Percentiles rank a stretch among this genome's conserved stretches.
phyloP scores from a whole-genome alignment of 1,140 invertebrate species.

The Anadara kagoshimensis region DNA sequence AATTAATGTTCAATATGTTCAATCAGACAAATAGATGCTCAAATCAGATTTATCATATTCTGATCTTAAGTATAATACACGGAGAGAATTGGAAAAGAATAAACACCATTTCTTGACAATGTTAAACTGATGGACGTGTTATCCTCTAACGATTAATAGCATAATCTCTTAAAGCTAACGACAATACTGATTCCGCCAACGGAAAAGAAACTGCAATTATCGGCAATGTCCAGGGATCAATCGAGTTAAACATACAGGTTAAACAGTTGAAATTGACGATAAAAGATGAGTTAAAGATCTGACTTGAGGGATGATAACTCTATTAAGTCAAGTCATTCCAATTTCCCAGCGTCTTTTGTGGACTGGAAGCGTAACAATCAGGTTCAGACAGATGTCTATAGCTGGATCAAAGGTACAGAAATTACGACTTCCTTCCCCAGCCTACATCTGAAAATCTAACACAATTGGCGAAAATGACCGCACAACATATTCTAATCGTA shows the following conservation, averaged over 20 bases:
- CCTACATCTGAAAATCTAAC: constrained; percentile 25
- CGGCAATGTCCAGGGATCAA: background rate
- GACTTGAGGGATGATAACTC: constrained; percentile 21
- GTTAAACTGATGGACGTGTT: too few species aligned
- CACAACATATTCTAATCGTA: constrained; percentile 29
- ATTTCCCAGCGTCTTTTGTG: constrained; percentile 17
- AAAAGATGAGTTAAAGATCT: constrained; percentile 15
- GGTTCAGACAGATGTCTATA: constrained; percentile 22
- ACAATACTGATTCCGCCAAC: too few species aligned
- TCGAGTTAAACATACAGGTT: background rate
- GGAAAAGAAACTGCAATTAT: too few species aligned
- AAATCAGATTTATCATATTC: too few species aligned
- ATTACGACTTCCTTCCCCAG: constrained; percentile 18
- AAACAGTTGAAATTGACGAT: constrained; percentile 10
- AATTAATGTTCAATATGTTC: too few species aligned
- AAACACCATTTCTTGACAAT: background rate
- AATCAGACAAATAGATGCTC: too few species aligned
- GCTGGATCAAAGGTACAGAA: constrained; percentile 13
- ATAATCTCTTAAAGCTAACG: too few species aligned
- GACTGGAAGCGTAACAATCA: constrained; percentile 5
- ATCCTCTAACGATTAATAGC: too few species aligned
- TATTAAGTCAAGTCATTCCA: constrained; percentile 24
- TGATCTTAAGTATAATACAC: too few species aligned
- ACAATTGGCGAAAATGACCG: constrained; percentile 38
- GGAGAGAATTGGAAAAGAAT: too few species aligned